phyloP scores from a whole-genome alignment of 2,113 vertebrate genomes.

The Otis tarda region DNA sequence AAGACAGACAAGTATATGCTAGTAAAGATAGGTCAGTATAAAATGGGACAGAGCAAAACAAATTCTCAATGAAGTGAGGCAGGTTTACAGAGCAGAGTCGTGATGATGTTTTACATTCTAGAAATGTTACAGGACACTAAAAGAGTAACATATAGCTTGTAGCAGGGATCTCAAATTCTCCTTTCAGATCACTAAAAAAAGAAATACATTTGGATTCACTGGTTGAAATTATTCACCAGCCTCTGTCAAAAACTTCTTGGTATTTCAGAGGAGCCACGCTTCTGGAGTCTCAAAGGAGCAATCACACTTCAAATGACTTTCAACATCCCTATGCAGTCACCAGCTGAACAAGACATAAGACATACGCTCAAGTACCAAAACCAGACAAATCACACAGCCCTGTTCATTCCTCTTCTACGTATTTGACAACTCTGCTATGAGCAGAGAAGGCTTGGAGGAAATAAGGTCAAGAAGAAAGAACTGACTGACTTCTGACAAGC shows the following conservation, averaged over 20 bases:
- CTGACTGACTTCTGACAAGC: not conserved
- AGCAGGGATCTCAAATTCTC: not conserved
- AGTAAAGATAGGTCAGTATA: not conserved
- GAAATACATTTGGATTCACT: not conserved
- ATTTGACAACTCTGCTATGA: not conserved
- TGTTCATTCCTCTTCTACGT: not conserved
- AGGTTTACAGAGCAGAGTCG: not conserved
- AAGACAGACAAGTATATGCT: not conserved
- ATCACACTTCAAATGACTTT: not conserved
- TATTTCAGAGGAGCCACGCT: not conserved
- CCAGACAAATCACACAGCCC: not conserved
- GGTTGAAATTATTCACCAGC: not conserved
- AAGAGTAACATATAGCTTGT: not conserved
- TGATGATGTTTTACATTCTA: not conserved
- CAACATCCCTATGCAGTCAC: not conserved
- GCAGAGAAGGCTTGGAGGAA: not conserved
- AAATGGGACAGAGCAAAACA: not conserved
- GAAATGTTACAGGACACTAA: not conserved
- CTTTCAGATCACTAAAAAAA: not conserved
- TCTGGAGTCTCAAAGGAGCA: not conserved
- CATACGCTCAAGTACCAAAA: not conserved
- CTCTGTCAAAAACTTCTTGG: not conserved
- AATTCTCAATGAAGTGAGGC: not conserved
- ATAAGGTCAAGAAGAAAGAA: not conserved
- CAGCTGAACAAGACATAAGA: not conserved